Conservation (phyloP, 2,113 vertebrate species). For the Drymodes brunneopygia region DNA sequence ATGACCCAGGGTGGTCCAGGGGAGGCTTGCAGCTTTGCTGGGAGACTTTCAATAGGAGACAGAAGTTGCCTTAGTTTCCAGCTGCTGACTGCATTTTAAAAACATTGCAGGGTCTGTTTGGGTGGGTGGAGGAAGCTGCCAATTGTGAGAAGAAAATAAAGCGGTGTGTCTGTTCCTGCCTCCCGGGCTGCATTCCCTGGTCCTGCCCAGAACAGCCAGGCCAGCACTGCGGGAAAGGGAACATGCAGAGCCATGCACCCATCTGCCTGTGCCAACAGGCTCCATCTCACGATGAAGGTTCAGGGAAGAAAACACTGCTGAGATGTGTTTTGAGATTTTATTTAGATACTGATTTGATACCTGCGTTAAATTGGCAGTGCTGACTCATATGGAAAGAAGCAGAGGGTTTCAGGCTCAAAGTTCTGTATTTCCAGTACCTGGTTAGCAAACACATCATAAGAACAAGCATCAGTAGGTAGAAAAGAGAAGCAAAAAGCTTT, state of each 20-base stretch:
- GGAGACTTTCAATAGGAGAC: slow-evolving; percentile 65
- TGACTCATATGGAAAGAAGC: background rate
- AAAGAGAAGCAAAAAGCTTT: background rate
- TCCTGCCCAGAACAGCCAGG: background rate
- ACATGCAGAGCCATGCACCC: background rate
- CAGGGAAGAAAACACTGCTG: background rate
- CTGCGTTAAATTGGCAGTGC: rapidly evolving
- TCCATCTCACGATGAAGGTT: background rate
- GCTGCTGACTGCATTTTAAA: slow-evolving; percentile 65
- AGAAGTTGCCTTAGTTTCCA: slow-evolving; percentile 69
- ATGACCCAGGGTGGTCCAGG: slow-evolving; percentile 65
- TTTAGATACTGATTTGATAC: rapidly evolving
- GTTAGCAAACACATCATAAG: background rate
- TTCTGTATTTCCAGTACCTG: background rate
- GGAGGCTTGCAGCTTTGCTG: slow-evolving; percentile 56
- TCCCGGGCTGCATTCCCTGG: background rate
- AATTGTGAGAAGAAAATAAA: slow-evolving; percentile 46
- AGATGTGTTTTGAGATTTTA: background rate
- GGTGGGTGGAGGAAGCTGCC: slow-evolving; percentile 46
- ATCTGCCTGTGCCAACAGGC: rapidly evolving
- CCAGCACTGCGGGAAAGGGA: background rate
- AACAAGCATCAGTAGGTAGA: background rate
- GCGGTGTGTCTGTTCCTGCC: background rate
- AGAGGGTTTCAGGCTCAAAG: background rate
- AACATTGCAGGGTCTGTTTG: slow-evolving; percentile 42